Percentiles rank a stretch among this genome's conserved stretches.
These are phyloP conservation scores for Andrena chrysosceles DNA, from an alignment of 2,888 invertebrate genomes.

Conservation along the genomic window DNA sequence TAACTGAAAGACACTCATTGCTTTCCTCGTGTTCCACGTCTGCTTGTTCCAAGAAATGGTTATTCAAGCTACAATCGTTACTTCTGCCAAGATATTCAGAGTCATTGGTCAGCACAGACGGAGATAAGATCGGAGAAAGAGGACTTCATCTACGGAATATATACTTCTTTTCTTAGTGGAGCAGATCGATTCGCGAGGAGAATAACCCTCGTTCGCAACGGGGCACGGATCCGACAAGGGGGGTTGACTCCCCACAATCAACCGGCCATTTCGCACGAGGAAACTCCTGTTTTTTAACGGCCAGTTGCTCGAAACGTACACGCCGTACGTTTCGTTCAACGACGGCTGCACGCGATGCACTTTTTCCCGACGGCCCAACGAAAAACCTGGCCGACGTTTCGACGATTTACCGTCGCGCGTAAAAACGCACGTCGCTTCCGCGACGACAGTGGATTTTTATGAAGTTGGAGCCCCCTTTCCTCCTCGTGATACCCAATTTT, in stretches of 20 bases:
- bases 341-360: constrained; percentile 26
- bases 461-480: not conserved
- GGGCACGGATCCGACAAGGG: constrained; percentile 66
- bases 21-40: no score
- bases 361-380: constrained; percentile 15
- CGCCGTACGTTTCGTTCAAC: not conserved
- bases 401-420: constrained; percentile 28
- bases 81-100: constrained; percentile 8
- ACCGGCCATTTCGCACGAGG: constrained; percentile 55
- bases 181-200: constrained; percentile 63
- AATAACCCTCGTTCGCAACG: constrained; percentile 69
- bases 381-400: constrained; percentile 24
- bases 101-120: not conserved
- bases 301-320: constrained; percentile 43
- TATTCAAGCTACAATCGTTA: not conserved
- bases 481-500: not conserved
- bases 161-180: constrained; percentile 32
- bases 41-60: not conserved
- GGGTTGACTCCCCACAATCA: constrained; percentile 68
- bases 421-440: constrained; percentile 25
- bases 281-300: constrained; percentile 74
- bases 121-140: not conserved
- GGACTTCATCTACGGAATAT: not conserved
- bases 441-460: constrained; percentile 35
- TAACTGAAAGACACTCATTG: no score